phyloP scores from a whole-genome alignment of 1,140 invertebrate species.

The Trachymyrmex septentrionalis region DNA sequence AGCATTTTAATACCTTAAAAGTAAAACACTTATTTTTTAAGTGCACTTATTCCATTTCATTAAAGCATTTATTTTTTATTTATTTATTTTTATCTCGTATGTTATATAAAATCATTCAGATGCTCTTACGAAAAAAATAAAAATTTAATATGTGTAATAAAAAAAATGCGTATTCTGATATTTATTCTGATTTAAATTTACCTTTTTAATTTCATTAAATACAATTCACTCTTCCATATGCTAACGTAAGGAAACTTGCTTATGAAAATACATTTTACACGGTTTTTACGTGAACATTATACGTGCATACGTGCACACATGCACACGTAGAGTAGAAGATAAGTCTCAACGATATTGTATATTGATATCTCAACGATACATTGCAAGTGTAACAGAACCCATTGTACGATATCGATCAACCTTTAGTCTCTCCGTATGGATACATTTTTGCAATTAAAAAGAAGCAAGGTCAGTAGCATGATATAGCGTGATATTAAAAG shows the following conservation, averaged over 20 bases:
- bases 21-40: no score
- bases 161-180: not conserved
- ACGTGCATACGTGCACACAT: not conserved
- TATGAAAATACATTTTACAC: slow-evolving; percentile 6
- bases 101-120: not conserved
- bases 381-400: not conserved
- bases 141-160: not conserved
- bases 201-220: not conserved
- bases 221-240: not conserved
- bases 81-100: not conserved
- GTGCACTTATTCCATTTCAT: not conserved
- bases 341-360: not conserved
- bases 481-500: slow-evolving; percentile 33
- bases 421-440: not conserved
- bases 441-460: not conserved
- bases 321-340: not conserved
- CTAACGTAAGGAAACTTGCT: not conserved
- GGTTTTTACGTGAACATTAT: not conserved
- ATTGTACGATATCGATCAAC: slow-evolving; percentile 1
- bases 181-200: no score
- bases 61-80: not conserved
- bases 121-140: not conserved
- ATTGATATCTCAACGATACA: not conserved
- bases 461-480: slow-evolving; percentile 2
- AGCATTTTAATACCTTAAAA: no score